Conservation (phyloP, 2,888 invertebrate genomes). For the Apamea epomidion region DNA sequence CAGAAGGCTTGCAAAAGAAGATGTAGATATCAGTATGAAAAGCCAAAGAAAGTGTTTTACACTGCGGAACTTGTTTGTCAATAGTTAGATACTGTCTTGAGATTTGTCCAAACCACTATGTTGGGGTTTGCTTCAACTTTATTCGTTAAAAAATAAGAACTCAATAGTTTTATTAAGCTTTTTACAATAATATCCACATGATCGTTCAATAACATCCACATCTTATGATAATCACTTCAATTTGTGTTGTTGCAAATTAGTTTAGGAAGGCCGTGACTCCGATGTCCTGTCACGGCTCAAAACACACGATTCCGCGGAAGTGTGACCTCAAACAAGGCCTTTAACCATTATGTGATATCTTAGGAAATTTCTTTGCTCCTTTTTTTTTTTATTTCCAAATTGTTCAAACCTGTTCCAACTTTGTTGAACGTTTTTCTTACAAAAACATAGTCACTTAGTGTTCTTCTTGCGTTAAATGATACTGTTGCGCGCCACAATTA, state of each 20-base stretch:
- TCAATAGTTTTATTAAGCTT: background rate
- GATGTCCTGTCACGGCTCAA: conserved; percentile 63
- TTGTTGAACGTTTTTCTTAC: conserved; percentile 6
- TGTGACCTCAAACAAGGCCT: conserved; percentile 69
- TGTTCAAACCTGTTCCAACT: conserved; percentile 30
- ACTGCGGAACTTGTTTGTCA: background rate
- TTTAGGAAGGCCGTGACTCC: conserved; percentile 51
- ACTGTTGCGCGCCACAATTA: no score
- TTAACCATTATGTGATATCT: conserved; percentile 67
- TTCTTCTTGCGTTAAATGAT: background rate
- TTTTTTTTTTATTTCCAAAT: conserved; percentile 53
- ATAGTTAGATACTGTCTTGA: background rate
- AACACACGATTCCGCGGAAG: conserved; percentile 66
- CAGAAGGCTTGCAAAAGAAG: background rate
- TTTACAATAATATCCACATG: background rate
- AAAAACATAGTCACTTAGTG: background rate
- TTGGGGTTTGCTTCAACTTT: background rate
- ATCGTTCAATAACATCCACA: conserved; percentile 9
- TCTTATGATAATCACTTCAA: conserved; percentile 6
- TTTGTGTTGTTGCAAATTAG: conserved; percentile 44
- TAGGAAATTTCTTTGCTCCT: conserved; percentile 60
- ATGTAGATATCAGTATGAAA: background rate
- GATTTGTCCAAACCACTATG: background rate
- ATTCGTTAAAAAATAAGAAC: background rate
- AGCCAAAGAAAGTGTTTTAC: background rate